Evolutionary conservation across 2,797 vertebrate genomes (phyloP), one percentile per base, ranked within the genome.

Genomic region (Anabas testudineus): DNA sequence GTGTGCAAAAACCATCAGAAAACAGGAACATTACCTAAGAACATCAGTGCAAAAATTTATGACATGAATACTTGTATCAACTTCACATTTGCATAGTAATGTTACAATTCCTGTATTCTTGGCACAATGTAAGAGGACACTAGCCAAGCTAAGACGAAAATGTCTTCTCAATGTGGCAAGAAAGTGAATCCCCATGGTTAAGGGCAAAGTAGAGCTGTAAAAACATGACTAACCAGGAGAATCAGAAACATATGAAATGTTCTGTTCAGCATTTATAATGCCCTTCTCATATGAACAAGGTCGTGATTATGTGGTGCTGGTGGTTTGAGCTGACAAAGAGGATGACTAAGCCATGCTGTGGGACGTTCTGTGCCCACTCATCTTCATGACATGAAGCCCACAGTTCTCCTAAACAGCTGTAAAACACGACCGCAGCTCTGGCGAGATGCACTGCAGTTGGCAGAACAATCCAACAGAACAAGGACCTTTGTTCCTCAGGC

Each of bases 281-380:
- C 63, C 79, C 78, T 65, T 75, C 63, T 84, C 74, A 32, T 77
- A 84, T 63, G 76, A 85, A 81, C 80, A 86, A 85, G 81, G 84
- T 83, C 55, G 8, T 88, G 84, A 90, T 90, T 90, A 88, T 89
- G 83, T 46, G 79, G 84, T 71, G 70, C 62, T 64, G 14, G 87
- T 76, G 85, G 84, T 89, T 81, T 42, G 53, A 47, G 54, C 89
- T 85, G 87, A 89, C 88, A 90, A 82, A 89, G 87, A 89, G 86
- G 87, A 92, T 93, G 92, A 90, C 87, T 91, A 89, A 89, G 91
- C 84, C 70, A 24, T 63, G 83, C 69, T 84, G 78, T 41, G 74
- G 86, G 87, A 85, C 78, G 82, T 90, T 90, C 70, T 88, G 74
- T 86, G 84, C 92, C 90, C 84, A 84, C 87, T 91, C 88, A 84